Base-by-base conservation (phyloP, 2,888 invertebrate species). In the Cylloceria caligata region DNA sequence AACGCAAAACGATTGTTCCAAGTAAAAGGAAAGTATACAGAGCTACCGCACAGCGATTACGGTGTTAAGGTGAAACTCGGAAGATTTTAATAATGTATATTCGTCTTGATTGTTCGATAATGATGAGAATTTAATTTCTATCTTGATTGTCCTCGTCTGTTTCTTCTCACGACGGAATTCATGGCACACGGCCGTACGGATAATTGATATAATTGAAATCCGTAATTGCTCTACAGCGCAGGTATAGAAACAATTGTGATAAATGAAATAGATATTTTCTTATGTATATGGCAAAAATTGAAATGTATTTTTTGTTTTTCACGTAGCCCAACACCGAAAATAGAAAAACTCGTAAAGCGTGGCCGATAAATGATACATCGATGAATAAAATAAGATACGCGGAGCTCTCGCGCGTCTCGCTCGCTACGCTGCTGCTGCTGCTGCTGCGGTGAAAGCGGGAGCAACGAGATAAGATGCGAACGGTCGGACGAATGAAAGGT, bases 71-170 rank as follows among this genome's bases (percentile, higher is more conserved):
- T 36, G 42, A 21, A 42, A 30, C 7, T 5, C 34, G 36, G 19
- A 4, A 11, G n/a, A n/a, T n/a, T n/a, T n/a, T n/a, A n/a, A n/a
- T n/a, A n/a, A n/a, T n/a, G n/a, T n/a, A n/a, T n/a, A n/a, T n/a
- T n/a, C n/a, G n/a, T n/a, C n/a, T n/a, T n/a, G n/a, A n/a, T n/a
- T n/a, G n/a, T n/a, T n/a, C n/a, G 80, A 72, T 67, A 47, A 67
- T 67, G n/a, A 27, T 65, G 71, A 71, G 71, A 72, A 67, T 34
- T 30, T 39, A 71, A 76, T 76, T 76, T 76, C 80, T 81, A 76
- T 60, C 76, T 76, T 81, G 76, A 57, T 71, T 65, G 67, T 27
- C 21, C 34, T 16, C 34, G n/a, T n/a, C 11, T 39, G 9, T 65
- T 49, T 36, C 39, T 74, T 81, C 71, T 62, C 68, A 64, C 30